These are phyloP conservation scores for Noctua comes DNA, from an alignment of 2,888 invertebrate species.

Conservation along the genomic window DNA sequence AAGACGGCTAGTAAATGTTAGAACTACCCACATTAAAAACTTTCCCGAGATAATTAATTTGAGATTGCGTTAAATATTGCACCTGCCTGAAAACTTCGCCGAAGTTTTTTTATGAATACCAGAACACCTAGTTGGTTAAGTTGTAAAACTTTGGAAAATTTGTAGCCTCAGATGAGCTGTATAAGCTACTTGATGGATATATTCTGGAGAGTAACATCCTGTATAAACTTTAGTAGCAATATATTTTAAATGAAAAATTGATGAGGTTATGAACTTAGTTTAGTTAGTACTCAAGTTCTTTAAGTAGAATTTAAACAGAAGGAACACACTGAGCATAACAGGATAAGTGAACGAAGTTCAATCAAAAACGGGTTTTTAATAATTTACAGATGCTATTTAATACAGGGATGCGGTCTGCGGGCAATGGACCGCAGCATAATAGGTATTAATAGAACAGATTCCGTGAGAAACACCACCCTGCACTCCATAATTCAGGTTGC, in stretches of 20 bases:
- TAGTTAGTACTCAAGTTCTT: background rate
- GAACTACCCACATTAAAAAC: conserved; percentile 32
- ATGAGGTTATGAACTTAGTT: background rate
- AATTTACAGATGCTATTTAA: background rate
- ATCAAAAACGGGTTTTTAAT: background rate
- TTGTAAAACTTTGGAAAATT: conserved; percentile 28
- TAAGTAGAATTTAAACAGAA: background rate
- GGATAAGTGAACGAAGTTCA: background rate
- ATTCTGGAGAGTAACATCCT: background rate
- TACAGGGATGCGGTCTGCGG: too few relatives aligned
- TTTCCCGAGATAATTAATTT: conserved; percentile 40
- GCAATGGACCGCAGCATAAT: too few relatives aligned
- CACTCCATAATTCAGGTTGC: too few relatives aligned
- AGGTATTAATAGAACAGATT: too few relatives aligned
- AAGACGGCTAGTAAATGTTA: conserved; percentile 17
- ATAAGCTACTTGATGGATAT: conserved; percentile 5
- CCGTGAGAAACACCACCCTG: too few relatives aligned
- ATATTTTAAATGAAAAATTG: background rate
- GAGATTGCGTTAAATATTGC: conserved; percentile 28
- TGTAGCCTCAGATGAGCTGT: conserved; percentile 5
- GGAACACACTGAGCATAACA: background rate
- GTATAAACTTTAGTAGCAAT: background rate
- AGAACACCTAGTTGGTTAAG: conserved; percentile 14
- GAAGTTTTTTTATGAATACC: conserved; percentile 47
- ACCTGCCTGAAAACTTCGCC: background rate